Percentiles rank a stretch among this genome's conserved stretches.
Conservation (phyloP, 2,797 vertebrate species). For the Loris lydekkerianus region DNA sequence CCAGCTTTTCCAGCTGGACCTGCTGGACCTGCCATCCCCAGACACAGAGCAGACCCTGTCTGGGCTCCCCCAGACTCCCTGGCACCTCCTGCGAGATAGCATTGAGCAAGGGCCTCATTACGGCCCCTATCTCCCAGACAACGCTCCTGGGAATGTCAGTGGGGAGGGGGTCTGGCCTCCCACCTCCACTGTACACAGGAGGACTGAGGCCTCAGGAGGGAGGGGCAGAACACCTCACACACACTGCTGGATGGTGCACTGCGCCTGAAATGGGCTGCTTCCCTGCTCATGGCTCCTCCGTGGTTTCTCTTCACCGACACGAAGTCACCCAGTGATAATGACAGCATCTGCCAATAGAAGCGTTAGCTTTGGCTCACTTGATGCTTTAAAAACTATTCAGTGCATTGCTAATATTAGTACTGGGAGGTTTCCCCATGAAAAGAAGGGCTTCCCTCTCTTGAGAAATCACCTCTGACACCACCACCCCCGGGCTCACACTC, state of each 20-base stretch:
- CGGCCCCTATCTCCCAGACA: background rate
- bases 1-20: background rate
- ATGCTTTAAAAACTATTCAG: background rate
- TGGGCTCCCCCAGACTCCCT: slow-evolving; percentile 75
- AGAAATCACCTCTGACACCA: background rate
- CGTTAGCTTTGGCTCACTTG: background rate
- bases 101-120: background rate
- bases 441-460: slow-evolving; percentile 19
- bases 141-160: background rate
- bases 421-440: slow-evolving; percentile 37
- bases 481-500: background rate
- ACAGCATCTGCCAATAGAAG: background rate
- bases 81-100: slow-evolving; percentile 81
- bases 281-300: background rate
- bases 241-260: background rate
- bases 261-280: accelerated
- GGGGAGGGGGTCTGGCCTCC: background rate
- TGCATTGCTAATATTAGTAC: background rate
- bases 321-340: background rate
- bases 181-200: background rate
- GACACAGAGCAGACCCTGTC: slow-evolving; percentile 76
- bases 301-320: background rate
- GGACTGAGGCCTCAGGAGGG: background rate
- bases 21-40: slow-evolving; percentile 65
- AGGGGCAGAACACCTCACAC: background rate